These are phyloP conservation scores for Cheilosia urbana DNA, from an alignment of 2,888 invertebrate species.

Conservation along the genomic window DNA sequence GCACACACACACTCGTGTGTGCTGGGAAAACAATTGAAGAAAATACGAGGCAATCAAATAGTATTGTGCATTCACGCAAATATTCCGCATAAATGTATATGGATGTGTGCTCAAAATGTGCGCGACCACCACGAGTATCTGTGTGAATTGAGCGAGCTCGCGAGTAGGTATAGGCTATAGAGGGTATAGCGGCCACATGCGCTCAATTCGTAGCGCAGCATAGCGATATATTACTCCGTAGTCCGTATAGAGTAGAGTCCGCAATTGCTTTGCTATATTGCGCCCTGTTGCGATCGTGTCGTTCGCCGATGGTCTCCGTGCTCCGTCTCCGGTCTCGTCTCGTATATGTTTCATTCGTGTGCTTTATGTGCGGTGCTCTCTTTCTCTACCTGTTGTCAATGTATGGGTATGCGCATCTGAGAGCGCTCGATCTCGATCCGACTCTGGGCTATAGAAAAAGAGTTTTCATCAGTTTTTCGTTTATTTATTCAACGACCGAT, in stretches of 20 bases:
- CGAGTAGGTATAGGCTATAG: slow-evolving; percentile 41
- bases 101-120: slow-evolving; percentile 40
- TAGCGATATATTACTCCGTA: slow-evolving; percentile 14
- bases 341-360: slow-evolving; percentile 35
- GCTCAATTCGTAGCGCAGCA: slow-evolving; percentile 64
- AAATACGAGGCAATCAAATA: slow-evolving; percentile 66
- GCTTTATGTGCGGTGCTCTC: slow-evolving; percentile 67
- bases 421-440: slow-evolving; percentile 63
- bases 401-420: slow-evolving; percentile 71
- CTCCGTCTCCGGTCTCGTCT: not conserved
- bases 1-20: slow-evolving; percentile 44
- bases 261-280: slow-evolving; percentile 35
- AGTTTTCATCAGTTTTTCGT: slow-evolving; percentile 78
- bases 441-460: slow-evolving; percentile 73
- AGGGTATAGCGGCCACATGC: slow-evolving; percentile 45
- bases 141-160: slow-evolving; percentile 64
- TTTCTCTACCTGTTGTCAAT: slow-evolving; percentile 67
- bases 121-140: slow-evolving; percentile 61
- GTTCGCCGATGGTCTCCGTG: not conserved
- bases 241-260: slow-evolving; percentile 31
- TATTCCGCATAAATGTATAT: slow-evolving; percentile 58
- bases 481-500: slow-evolving; percentile 84
- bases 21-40: slow-evolving; percentile 69
- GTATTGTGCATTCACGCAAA: slow-evolving; percentile 74
- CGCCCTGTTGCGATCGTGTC: slow-evolving; percentile 47